Evolutionary conservation across 2,797 vertebrate genomes (phyloP), one percentile per base, ranked within the genome.

Genomic region (Falco cherrug): DNA sequence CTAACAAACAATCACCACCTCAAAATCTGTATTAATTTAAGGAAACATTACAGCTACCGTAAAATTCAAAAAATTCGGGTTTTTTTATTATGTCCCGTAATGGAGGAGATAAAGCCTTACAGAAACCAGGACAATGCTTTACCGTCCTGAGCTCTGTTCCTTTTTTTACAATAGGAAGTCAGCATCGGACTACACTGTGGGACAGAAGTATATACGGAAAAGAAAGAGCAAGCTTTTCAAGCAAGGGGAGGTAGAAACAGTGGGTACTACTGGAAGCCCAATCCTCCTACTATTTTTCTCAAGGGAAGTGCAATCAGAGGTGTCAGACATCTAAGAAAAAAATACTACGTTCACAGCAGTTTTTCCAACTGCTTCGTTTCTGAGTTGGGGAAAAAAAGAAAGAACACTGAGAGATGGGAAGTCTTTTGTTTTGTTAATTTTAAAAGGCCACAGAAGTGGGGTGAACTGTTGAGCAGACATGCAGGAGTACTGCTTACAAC

Each of bases 1-100:
- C 13, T 59, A 91, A 64, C 45, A 87, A 96, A 81, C 18, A 85
- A 60, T 50, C 64, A 53, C 47, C 39, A 86, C 65, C 76, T 95
- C 69, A 91, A 94, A 91, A 76, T 69, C 76, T 65, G 24, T 82
- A 73, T 91, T 92, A 89, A 85, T 93, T 80, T 92, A 81, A 92
- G 73, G 74, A 96, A 91, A 80, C 0, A 53, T 69, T 90, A 43
- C 28, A 8, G 9, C 16, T 64, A 61, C 35, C 0, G 3, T 14
- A 78, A 59, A 89, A 61, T 48, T 56, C 92, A 68, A 85, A 70
- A 39, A 57, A 80, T 86, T 76, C 47, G 41, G 65, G 12, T 6
- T 60, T 25, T n/a, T 79, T 84, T 76, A 6, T 73, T 61, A 39
- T 29, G 14, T n/a, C 16, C 4, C 8, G 3, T 60, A 69, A 29